A percentile compares a stretch with the other conserved stretches of the same genome.
Evolutionary conservation across 2,888 invertebrate species (phyloP).

Genomic region (Synergus japonicus): DNA sequence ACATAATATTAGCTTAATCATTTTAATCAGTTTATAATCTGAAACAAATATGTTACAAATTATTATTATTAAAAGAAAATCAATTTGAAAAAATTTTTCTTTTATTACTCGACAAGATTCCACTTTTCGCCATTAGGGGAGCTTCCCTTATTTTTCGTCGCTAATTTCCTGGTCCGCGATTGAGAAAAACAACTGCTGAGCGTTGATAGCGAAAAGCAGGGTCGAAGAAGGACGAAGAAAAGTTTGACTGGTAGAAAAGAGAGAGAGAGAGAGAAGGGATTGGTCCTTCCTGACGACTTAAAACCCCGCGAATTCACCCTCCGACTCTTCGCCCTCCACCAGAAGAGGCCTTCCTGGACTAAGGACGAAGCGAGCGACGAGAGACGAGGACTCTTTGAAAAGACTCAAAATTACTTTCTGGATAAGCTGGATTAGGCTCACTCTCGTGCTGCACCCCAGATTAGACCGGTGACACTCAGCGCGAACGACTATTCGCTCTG

Average conservation of each 20-base stretch:
- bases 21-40: too few relatives aligned
- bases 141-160: slow-evolving; percentile 54
- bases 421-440: slow-evolving; percentile 82
- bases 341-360: slow-evolving; percentile 48
- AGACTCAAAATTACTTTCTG: slow-evolving; percentile 83
- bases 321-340: slow-evolving; percentile 54
- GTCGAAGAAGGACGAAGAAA: slow-evolving; percentile 51
- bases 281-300: slow-evolving; percentile 59
- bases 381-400: slow-evolving; percentile 77
- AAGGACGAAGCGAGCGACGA: slow-evolving; percentile 37
- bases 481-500: slow-evolving; percentile 46
- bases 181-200: slow-evolving; percentile 67
- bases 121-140: slow-evolving; percentile 24
- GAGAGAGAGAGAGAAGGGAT: slow-evolving; percentile 46
- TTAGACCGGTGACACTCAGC: slow-evolving; percentile 69
- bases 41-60: neutral
- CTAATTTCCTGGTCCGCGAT: slow-evolving; percentile 67
- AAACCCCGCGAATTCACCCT: slow-evolving; percentile 53
- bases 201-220: slow-evolving; percentile 61
- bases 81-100: neutral
- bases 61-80: neutral
- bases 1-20: too few relatives aligned
- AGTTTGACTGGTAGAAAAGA: slow-evolving; percentile 50
- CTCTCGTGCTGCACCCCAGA: slow-evolving; percentile 75
- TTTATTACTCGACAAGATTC: slow-evolving; percentile 49